phyloP scores from a whole-genome alignment of 2,888 invertebrate species.

The Tinea semifulvella region DNA sequence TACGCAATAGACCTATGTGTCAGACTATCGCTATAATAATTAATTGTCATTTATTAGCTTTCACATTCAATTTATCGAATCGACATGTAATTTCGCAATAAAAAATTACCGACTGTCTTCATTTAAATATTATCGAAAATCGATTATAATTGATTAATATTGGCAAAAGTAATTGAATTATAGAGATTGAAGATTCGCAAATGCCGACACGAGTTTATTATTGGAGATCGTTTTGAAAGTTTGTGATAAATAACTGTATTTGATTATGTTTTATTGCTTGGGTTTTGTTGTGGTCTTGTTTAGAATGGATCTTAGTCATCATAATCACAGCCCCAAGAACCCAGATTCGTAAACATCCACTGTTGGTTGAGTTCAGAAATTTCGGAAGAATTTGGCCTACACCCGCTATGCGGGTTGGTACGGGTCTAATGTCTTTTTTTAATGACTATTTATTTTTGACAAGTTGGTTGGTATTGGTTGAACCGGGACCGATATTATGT shows the following conservation, averaged over 20 bases:
- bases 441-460: too few relatives aligned
- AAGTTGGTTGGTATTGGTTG: too few relatives aligned
- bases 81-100: slow-evolving; percentile 11
- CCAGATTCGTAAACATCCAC: too few relatives aligned
- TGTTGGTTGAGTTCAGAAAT: too few relatives aligned
- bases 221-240: not conserved
- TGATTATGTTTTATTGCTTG: not conserved
- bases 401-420: too few relatives aligned
- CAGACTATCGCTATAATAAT: slow-evolving; percentile 6
- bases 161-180: slow-evolving; percentile 12
- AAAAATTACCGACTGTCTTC: slow-evolving; percentile 10
- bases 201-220: not conserved
- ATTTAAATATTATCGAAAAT: slow-evolving; percentile 10
- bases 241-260: not conserved
- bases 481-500: too few relatives aligned
- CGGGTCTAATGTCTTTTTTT: too few relatives aligned
- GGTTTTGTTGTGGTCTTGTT: too few relatives aligned
- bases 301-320: too few relatives aligned
- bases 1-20: too few relatives aligned
- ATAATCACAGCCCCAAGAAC: too few relatives aligned
- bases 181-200: not conserved
- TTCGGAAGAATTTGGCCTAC: too few relatives aligned
- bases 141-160: slow-evolving; percentile 16
- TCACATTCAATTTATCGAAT: slow-evolving; percentile 8
- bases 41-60: slow-evolving; percentile 12